phyloP scores from a whole-genome alignment of 2,888 invertebrate species.

The Ferrisia virgata region DNA sequence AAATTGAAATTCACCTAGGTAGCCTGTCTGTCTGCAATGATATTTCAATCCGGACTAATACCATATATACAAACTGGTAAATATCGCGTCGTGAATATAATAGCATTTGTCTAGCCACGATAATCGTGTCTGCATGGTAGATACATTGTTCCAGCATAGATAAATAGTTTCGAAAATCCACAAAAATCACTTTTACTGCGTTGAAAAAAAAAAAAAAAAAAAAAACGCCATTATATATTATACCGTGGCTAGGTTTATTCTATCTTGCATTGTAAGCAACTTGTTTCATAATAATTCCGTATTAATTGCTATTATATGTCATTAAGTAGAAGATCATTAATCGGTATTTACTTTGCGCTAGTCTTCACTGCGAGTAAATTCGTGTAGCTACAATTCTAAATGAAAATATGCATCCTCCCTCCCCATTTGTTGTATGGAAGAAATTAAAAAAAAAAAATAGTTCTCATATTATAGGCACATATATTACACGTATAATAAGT shows the following conservation, averaged over 20 bases:
- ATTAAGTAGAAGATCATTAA: no score
- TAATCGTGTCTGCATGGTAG: not conserved
- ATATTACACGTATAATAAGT: not conserved
- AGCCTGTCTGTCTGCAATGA: not conserved
- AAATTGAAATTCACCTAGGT: not conserved
- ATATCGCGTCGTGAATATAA: slow-evolving; percentile 29
- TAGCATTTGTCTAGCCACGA: slow-evolving; percentile 18
- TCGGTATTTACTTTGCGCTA: no score
- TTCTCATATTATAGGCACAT: no score
- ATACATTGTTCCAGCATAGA: not conserved
- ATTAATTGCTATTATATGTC: no score
- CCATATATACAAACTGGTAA: not conserved
- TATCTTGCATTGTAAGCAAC: not conserved
- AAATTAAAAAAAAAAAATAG: no score
- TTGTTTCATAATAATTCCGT: no score
- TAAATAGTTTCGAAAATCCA: not conserved
- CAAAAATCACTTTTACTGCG: not conserved
- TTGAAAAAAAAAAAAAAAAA: no score
- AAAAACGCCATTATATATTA: no score
- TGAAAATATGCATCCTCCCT: no score
- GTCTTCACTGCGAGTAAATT: no score
- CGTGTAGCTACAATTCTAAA: no score
- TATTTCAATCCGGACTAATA: not conserved
- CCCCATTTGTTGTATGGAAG: no score
- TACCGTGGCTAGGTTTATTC: not conserved